Base-by-base conservation (phyloP, 2,113 vertebrate genomes). In the Xiphorhynchus elegans region DNA sequence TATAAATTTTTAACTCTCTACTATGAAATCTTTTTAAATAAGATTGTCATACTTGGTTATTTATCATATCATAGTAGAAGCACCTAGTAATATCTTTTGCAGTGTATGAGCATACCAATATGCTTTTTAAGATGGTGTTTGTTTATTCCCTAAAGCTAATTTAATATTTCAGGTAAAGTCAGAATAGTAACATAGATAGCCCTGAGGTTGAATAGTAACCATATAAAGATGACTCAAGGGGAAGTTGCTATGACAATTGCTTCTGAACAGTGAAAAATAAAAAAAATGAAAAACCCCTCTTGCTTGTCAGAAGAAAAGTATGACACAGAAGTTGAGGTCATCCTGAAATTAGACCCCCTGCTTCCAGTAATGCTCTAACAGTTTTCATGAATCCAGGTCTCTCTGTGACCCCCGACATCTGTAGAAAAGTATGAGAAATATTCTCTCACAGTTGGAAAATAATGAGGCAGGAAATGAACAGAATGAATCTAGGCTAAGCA, bases 231-330 rank as follows among this genome's bases (percentile, higher is more conserved):
- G 4, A 52, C 64, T 78, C 26, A 64, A 74, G 80, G 73, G 56
- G 23, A 93, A 93, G 88, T 72, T 96, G 88, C 80, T 90, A 90
- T 88, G 83, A 84, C 92, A 93, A 85, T 93, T 52, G 64, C n/a
- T 89, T 87, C 81, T 55, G 78, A 89, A 78, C 5, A 76, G 35
- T 26, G 3, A 82, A 89, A 89, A 74, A 89, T 44, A 50, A 59
- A 53, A 47, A 13, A 23, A 35, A 42, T 14, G 7, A 19, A 89
- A 35, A 44, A 17, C 4, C 0, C 3, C 29, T 13, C 33, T 86
- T 69, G 21, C 72, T 74, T 82, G 52, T 69, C 77, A 84, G 55
- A 86, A 70, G 35, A 59, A 60, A 93, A 75, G 44, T 49, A 58
- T 68, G 83, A 84, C 56, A 93, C 47, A 9, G 20, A 37, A 89